These are phyloP conservation scores for Buceros bicornis DNA, from an alignment of 2,797 vertebrate species.

Conservation along the genomic window DNA sequence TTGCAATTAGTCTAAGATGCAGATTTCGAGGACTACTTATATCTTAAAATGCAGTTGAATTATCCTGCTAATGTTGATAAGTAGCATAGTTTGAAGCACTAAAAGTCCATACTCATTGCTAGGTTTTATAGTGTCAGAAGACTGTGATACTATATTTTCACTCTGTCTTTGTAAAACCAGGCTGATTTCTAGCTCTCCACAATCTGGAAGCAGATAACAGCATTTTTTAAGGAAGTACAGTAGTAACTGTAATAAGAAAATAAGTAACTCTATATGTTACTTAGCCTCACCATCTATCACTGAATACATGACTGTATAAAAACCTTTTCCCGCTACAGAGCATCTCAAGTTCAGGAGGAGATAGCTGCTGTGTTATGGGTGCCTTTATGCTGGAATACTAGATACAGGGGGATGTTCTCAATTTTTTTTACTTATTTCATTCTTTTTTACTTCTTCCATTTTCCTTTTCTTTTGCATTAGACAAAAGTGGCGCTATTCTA, in stretches of 20 bases:
- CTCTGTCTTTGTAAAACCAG: not conserved
- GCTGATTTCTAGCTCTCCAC: not conserved
- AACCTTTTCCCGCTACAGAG: not conserved
- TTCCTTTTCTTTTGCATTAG: not conserved
- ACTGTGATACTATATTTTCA: not conserved
- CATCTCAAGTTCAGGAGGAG: not conserved
- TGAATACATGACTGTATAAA: not conserved
- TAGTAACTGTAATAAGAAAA: too few relatives aligned
- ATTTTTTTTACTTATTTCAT: too few relatives aligned
- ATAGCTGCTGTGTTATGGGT: not conserved
- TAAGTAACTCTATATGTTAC: not conserved
- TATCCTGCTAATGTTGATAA: not conserved
- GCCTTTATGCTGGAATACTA: not conserved
- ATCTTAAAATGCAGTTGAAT: not conserved
- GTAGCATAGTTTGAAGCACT: not conserved
- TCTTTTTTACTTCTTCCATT: not conserved
- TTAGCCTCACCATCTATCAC: not conserved
- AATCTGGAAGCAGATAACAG: not conserved
- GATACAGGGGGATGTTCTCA: not conserved
- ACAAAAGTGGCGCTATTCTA: not conserved
- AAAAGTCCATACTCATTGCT: not conserved
- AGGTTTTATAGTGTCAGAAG: not conserved
- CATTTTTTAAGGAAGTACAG: not conserved
- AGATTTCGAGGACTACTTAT: not conserved
- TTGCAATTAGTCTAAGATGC: not conserved